Base-by-base conservation (phyloP, 2,113 vertebrate genomes). In the Podilymbus podiceps region DNA sequence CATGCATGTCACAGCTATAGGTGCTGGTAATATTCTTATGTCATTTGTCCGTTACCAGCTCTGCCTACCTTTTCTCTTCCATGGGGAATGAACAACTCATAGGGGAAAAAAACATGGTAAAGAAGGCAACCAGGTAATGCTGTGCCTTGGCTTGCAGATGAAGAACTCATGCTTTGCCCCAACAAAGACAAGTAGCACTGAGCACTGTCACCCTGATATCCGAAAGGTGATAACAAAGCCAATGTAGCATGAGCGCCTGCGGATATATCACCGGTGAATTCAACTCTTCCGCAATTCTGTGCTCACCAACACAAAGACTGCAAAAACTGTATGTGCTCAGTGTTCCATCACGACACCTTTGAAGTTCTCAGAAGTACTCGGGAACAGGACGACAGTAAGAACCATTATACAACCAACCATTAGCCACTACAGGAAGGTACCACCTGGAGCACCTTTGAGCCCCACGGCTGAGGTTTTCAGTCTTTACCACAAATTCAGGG, bases 61-160 rank as follows among this genome's bases (percentile, higher is more conserved):
- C 35, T 22, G n/a, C 13, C 58, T 11, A 11, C 22, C 6, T 25
- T 52, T 71, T 62, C 12, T 49, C 12, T 67, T 67, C 73, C 18
- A 4, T 7, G 9, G 42, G 38, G 44, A 75, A 52, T 7, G 38
- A 67, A 16, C 25, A 58, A 4, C 13, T 58, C 10, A 17, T 1
- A 25, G 8, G 15, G 20, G 31, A 4, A 35, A n/a, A 62, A 20
- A 1, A 0, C 33, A 2, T 0, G 5, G 33, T 27, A 35, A 31
- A 35, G 12, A 17, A 31, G 28, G 31, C 12, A 24, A 30, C 12
- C 21, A 17, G 13, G 5, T 30, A 9, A 15, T 20, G 28, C 21
- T 19, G 59, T 33, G 44, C 44, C 31, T 58, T 25, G 59, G 15
- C 35, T 47, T 38, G 47, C 15, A 30, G 12, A 23, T 15, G 17